phyloP scores from a whole-genome alignment of 2,797 vertebrate genomes.

The Microcaecilia unicolor region DNA sequence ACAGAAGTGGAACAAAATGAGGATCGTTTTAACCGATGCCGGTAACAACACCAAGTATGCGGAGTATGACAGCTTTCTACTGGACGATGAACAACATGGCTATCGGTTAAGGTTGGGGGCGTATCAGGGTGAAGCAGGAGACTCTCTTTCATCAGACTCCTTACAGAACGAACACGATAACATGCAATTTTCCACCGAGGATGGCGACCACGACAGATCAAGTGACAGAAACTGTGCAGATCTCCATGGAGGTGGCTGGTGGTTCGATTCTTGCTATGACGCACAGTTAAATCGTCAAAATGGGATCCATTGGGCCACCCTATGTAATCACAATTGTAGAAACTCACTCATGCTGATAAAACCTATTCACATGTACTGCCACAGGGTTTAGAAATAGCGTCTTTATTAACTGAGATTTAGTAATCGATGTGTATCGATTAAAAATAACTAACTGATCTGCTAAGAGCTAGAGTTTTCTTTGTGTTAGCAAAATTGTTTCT shows the following conservation, averaged over 20 bases:
- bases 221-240: conserved; percentile 6
- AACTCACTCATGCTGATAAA: conserved; percentile 4
- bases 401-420: too few species aligned
- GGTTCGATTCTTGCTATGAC: conserved; percentile 8
- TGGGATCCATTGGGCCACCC: conserved; percentile 6
- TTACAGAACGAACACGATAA: conserved; percentile 17
- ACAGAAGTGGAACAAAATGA: conserved; percentile 20
- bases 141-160: background rate
- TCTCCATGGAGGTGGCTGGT: conserved; percentile 1
- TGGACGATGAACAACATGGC: background rate
- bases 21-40: conserved; percentile 6
- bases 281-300: conserved; percentile 9
- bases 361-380: conserved; percentile 20
- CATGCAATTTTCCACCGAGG: conserved; percentile 5
- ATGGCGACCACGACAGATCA: background rate
- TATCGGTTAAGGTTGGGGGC: conserved; percentile 8
- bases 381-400: conserved; percentile 11
- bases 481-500: background rate
- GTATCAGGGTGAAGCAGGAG: conserved; percentile 1
- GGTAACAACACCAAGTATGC: background rate
- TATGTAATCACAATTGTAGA: conserved; percentile 1
- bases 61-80: conserved; percentile 5
- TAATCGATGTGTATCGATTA: too few species aligned
- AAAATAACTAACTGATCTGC: background rate
- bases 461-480: background rate